Evolutionary conservation across 2,797 vertebrate genomes (phyloP), one percentile per base, ranked within the genome.

Genomic region (Pipistrellus pygmaeus): DNA sequence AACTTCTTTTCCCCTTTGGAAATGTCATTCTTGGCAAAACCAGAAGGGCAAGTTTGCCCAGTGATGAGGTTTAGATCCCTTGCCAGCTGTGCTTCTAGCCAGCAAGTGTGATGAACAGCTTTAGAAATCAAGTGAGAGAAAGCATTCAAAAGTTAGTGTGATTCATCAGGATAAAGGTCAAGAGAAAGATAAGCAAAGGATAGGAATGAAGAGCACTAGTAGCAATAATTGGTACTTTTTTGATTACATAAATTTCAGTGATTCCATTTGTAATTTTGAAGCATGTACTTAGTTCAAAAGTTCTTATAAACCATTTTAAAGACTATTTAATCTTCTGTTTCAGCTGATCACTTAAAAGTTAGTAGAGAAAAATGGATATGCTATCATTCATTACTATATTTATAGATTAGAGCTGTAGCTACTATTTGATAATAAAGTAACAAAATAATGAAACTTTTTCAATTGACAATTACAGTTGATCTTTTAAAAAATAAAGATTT

Each of bases 51-150:
- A 92, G 97, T 97, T 98, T 98, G 97, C 98, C 98, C 97, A 97
- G 98, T 1, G 76, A 97, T 93, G 97, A 97, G 97, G 96, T 97
- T 98, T 98, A 90, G 97, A 96, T 98, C 97, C 96, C 98, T 97
- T 98, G 98, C 98, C 98, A 98, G 98, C 98, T 97, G 96, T 98
- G 98, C 96, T 98, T 96, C 97, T 97, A 98, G 96, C 98, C 96
- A 97, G 96, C 96, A 95, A 98, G 97, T 87, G 89, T 95, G 97
- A 97, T 97, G 97, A 95, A 25, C 88, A 87, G 97, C 68, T 90
- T 97, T 96, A 96, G 97, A 98, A 96, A 97, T 92, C 96, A 95
- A 90, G 51, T 80, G 80, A 57, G 96, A 96, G 91, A 97, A 96
- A 80, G 94, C 93, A 84, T 96, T 81, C 85, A 93, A 48, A 86